phyloP scores from a whole-genome alignment of 2,113 vertebrate genomes.

The Silurus asotus region DNA sequence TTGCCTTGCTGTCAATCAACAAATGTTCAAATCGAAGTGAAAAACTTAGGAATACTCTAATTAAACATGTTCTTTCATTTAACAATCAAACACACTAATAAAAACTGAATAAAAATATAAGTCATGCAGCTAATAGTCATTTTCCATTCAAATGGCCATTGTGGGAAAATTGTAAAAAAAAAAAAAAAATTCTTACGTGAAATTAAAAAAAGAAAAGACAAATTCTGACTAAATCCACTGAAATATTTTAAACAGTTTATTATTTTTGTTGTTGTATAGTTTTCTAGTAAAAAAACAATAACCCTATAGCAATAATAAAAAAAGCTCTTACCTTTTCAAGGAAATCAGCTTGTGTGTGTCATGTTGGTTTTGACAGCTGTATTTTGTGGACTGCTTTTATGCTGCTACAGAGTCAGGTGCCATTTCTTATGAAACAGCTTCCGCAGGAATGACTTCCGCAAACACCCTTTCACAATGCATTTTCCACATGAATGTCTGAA shows the following conservation, averaged over 20 bases:
- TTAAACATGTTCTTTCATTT: not conserved
- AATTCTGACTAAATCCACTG: not conserved
- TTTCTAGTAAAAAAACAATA: not conserved
- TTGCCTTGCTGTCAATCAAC: no score
- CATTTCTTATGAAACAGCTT: constrained; percentile 16
- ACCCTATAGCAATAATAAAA: no score
- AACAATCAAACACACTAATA: not conserved
- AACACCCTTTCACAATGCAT: constrained; percentile 15
- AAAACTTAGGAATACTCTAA: not conserved
- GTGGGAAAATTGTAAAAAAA: not conserved
- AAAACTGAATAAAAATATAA: not conserved
- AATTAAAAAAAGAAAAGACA: not conserved
- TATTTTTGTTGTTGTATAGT: no score
- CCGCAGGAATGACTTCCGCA: constrained; percentile 18
- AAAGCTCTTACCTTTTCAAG: constrained; percentile 10
- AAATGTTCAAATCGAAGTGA: not conserved
- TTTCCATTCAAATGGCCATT: not conserved
- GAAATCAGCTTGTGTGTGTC: not conserved
- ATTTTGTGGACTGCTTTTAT: not conserved
- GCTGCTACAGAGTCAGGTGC: not conserved
- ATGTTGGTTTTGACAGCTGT: constrained; percentile 6
- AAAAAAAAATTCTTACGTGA: not conserved
- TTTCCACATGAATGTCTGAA: constrained; percentile 17
- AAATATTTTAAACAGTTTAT: not conserved
- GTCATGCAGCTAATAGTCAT: not conserved